phyloP scores from a whole-genome alignment of 2,113 vertebrate species.

The Alectura lathami region DNA sequence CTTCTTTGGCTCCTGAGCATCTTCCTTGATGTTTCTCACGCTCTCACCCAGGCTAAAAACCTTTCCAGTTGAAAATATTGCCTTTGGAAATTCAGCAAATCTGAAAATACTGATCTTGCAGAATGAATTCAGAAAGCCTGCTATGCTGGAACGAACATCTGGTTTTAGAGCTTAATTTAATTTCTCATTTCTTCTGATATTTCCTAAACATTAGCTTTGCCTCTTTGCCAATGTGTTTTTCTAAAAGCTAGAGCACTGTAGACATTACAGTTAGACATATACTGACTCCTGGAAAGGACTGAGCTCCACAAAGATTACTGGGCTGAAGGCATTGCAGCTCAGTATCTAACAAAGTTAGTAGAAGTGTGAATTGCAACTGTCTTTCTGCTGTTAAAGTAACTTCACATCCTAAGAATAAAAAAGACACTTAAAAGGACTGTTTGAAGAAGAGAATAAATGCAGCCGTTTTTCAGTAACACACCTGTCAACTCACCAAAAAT shows the following conservation, averaged over 20 bases:
- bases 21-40: neutral
- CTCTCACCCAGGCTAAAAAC: neutral
- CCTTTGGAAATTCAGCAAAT: slow-evolving; percentile 34
- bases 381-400: neutral
- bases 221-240: neutral
- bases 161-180: neutral
- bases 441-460: neutral
- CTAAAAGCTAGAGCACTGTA: neutral
- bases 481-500: neutral
- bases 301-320: neutral
- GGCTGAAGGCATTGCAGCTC: neutral
- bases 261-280: neutral
- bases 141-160: neutral
- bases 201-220: neutral
- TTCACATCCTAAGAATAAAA: neutral
- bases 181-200: neutral
- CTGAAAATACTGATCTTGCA: slow-evolving; percentile 5
- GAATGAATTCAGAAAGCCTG: neutral
- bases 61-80: neutral
- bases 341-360: neutral
- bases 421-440: neutral
- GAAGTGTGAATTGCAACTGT: neutral
- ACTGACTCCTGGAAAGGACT: neutral
- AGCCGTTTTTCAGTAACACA: neutral
- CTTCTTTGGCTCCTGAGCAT: neutral